Conservation (phyloP, 92 coral and sea anemone species). For the Bergia puertoricense region DNA sequence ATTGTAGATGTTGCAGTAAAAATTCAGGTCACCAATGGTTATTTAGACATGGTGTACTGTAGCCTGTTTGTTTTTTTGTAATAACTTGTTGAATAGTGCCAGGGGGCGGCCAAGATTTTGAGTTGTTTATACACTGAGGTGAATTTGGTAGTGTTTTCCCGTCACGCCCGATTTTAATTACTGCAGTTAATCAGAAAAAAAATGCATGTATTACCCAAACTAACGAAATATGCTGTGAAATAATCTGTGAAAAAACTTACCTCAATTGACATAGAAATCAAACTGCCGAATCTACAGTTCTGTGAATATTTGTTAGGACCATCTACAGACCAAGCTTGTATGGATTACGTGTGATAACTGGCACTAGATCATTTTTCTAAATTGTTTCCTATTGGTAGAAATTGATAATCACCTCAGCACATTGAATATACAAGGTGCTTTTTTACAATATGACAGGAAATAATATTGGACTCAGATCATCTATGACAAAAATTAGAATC, state of each 20-base stretch:
- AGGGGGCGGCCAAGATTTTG: not conserved
- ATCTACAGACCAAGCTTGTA: not conserved
- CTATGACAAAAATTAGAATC: not conserved
- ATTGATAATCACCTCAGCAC: constrained; percentile 1
- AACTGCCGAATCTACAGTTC: not conserved
- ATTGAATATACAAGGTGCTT: constrained; percentile 16
- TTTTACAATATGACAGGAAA: constrained; percentile 33
- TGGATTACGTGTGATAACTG: not conserved
- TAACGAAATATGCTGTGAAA: not conserved
- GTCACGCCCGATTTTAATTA: not conserved
- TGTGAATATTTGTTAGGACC: not conserved
- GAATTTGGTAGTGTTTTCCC: not conserved
- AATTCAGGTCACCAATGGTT: too few relatives aligned
- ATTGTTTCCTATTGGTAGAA: constrained; percentile 16
- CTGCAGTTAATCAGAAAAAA: not conserved
- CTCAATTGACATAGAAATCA: too few relatives aligned
- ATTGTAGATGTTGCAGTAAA: too few relatives aligned
- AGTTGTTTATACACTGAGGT: not conserved
- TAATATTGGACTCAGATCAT: constrained; percentile 30
- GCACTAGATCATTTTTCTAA: not conserved
- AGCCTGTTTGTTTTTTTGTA: not conserved
- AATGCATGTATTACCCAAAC: not conserved
- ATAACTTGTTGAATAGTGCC: not conserved
- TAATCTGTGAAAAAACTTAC: too few relatives aligned
- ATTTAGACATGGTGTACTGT: too few relatives aligned